These are phyloP conservation scores for Tiliacea aurago DNA, from an alignment of 2,888 invertebrate genomes.

Conservation along the genomic window DNA sequence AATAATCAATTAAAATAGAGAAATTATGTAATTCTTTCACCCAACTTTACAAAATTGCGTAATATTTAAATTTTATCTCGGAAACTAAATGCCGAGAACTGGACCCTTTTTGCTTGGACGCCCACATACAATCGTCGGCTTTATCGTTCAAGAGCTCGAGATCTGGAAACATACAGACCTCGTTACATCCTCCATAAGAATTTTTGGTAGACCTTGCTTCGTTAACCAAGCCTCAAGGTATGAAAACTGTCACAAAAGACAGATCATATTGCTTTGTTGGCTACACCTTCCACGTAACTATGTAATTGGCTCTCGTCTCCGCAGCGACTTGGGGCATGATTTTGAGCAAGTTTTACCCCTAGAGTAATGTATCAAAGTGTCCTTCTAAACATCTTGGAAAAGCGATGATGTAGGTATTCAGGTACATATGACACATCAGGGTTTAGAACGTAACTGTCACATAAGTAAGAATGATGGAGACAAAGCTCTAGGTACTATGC, in stretches of 20 bases:
- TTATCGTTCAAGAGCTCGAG: background rate
- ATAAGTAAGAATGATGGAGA: background rate
- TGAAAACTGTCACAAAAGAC: constrained; percentile 19
- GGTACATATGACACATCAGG: background rate
- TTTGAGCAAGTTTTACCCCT: constrained; percentile 35
- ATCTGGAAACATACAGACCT: background rate
- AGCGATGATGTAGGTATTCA: background rate
- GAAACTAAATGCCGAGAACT: no score
- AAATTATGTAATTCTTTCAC: no score
- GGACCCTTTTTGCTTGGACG: no score
- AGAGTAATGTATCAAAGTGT: constrained; percentile 21
- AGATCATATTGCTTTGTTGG: constrained; percentile 21
- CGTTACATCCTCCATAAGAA: no score
- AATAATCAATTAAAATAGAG: no score
- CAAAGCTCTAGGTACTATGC: background rate
- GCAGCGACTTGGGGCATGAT: constrained; percentile 17
- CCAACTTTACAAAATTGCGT: no score
- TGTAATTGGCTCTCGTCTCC: constrained; percentile 26
- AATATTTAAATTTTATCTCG: no score
- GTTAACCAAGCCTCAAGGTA: background rate
- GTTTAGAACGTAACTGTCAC: background rate
- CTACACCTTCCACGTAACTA: constrained; percentile 16
- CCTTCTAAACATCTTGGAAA: constrained; percentile 2
- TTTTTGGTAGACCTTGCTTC: background rate
- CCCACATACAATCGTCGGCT: background rate